phyloP scores from a whole-genome alignment of 2,797 vertebrate genomes.

The Euthynnus affinis region DNA sequence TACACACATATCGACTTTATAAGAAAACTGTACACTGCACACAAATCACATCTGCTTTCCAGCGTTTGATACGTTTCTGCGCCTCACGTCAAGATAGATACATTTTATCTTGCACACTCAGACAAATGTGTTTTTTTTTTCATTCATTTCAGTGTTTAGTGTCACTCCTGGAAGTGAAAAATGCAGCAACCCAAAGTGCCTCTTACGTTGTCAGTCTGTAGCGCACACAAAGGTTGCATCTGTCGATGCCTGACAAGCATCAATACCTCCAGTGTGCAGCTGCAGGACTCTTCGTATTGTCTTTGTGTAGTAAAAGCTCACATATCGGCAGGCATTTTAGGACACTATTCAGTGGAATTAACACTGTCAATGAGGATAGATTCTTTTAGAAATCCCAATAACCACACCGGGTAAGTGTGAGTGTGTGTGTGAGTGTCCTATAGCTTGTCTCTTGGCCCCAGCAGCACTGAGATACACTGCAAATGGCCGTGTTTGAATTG shows the following conservation, averaged over 20 bases:
- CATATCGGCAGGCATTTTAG: conserved; percentile 78
- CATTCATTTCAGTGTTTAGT: conserved; percentile 15
- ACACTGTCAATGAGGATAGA: conserved; percentile 76
- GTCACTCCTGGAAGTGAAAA: conserved; percentile 25
- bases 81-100: neutral
- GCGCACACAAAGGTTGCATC: conserved; percentile 63
- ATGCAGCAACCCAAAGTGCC: conserved; percentile 52
- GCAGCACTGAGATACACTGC: conserved; percentile 41
- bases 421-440: conserved; percentile 26
- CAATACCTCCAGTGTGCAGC: conserved; percentile 58
- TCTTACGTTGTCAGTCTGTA: conserved; percentile 61
- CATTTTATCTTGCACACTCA: conserved; percentile 15
- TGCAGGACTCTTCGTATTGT: conserved; percentile 63
- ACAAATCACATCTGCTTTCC: conserved; percentile 60
- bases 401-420: conserved; percentile 33
- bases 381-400: conserved; percentile 73
- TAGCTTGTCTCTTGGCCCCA: conserved; percentile 39
- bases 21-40: conserved; percentile 58
- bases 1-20: conserved; percentile 70
- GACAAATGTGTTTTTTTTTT: conserved; percentile 11
- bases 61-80: neutral
- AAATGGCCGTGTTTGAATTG: conserved; percentile 64
- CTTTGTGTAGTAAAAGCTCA: conserved; percentile 70
- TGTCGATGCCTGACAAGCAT: conserved; percentile 66
- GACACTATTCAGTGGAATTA: conserved; percentile 79